These are phyloP conservation scores for Pangasius djambal DNA, from an alignment of 2,797 vertebrate species.

Conservation along the genomic window DNA sequence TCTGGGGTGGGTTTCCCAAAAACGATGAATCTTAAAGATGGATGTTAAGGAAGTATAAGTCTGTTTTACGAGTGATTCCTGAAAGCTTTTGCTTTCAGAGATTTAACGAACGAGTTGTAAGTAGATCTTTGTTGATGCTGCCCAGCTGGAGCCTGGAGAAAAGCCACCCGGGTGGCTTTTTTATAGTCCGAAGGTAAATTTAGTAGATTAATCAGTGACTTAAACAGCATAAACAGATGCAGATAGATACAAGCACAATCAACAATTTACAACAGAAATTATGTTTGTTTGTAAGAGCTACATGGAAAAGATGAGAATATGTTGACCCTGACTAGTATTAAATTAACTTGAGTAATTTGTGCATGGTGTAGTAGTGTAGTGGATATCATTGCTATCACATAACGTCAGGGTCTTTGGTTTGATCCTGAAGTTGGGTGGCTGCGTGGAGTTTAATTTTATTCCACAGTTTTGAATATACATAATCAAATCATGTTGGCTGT, in stretches of 20 bases:
- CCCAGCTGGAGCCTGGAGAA: neutral
- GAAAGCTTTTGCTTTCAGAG: neutral
- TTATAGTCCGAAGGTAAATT: neutral
- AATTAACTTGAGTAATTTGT: neutral
- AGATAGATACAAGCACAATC: neutral
- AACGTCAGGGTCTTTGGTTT: neutral
- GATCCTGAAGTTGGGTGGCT: neutral
- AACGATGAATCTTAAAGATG: neutral
- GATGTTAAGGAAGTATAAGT: neutral
- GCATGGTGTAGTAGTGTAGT: neutral
- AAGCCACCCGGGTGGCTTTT: too few relatives aligned
- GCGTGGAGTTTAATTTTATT: neutral
- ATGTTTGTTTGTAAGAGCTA: neutral
- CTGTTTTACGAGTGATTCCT: neutral
- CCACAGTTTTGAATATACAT: neutral
- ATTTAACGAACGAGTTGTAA: neutral
- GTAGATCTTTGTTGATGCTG: neutral
- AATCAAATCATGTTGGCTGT: neutral
- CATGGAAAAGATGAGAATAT: neutral
- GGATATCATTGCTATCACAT: neutral
- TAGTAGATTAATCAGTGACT: neutral
- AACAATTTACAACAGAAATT: neutral
- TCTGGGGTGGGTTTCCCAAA: neutral
- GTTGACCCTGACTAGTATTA: neutral
- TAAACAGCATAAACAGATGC: neutral